phyloP scores from a whole-genome alignment of 2,797 vertebrate genomes.

The Phyllotis vaccarum region DNA sequence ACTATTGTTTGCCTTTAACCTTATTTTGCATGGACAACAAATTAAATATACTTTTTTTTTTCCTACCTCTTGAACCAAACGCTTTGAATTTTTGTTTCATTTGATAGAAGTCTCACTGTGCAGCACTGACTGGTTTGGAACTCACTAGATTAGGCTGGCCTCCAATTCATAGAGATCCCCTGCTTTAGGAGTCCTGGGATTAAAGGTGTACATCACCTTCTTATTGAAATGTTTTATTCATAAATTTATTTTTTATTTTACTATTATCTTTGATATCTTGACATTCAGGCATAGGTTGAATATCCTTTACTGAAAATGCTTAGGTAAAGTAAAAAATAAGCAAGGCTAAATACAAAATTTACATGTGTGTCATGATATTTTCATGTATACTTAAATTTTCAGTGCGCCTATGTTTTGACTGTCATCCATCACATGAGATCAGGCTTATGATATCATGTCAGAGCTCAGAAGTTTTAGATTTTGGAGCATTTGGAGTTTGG shows the following conservation, averaged over 20 bases:
- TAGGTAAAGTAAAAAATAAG: background rate
- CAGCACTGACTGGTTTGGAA: background rate
- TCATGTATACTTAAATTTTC: background rate
- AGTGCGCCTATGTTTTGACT: background rate
- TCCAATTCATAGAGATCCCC: background rate
- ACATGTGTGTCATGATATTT: background rate
- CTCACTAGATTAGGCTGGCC: background rate
- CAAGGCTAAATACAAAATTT: background rate
- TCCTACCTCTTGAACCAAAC: background rate
- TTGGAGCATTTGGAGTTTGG: background rate
- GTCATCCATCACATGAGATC: background rate
- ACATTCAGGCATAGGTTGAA: background rate
- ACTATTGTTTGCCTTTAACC: slow-evolving; percentile 9
- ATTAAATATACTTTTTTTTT: background rate
- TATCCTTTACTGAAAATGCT: background rate
- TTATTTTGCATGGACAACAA: slow-evolving; percentile 28
- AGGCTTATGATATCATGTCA: background rate
- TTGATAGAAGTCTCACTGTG: background rate
- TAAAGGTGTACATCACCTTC: background rate
- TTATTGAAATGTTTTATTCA: slow-evolving; percentile 54
- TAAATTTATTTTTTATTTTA: slow-evolving; percentile 9
- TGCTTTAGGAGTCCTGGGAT: background rate
- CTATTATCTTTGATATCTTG: slow-evolving; percentile 3
- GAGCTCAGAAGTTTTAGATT: background rate
- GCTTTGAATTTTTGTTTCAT: background rate